Conservation (phyloP, 2,888 invertebrate species). For the Patella ulyssiponensis region DNA sequence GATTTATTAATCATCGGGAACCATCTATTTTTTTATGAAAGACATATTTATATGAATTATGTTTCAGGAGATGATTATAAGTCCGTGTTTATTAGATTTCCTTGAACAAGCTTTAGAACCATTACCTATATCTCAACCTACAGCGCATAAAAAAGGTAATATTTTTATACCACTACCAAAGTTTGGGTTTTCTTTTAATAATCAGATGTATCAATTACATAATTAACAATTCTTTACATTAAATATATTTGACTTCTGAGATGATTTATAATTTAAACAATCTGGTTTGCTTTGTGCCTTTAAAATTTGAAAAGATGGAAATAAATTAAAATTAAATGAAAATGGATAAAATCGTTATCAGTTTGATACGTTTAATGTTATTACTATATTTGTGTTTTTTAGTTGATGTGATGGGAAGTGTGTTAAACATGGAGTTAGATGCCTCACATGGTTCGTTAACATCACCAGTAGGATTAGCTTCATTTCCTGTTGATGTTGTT, state of each 20-base stretch:
- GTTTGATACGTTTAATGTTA: too few relatives aligned
- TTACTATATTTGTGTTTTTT: constrained; percentile 15
- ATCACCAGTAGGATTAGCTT: constrained; percentile 55
- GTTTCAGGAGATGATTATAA: constrained; percentile 89
- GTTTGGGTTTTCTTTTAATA: constrained; percentile 7
- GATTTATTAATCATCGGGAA: too few relatives aligned
- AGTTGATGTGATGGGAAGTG: constrained; percentile 52
- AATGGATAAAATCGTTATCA: too few relatives aligned
- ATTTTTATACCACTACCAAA: neutral
- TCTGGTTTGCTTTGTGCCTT: too few relatives aligned
- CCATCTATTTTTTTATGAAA: too few relatives aligned
- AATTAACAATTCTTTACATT: too few relatives aligned
- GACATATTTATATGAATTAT: neutral
- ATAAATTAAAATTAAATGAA: too few relatives aligned
- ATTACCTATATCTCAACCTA: constrained; percentile 78
- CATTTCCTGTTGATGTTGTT: constrained; percentile 98
- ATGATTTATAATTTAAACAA: too few relatives aligned
- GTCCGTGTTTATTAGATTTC: constrained; percentile 96
- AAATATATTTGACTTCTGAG: too few relatives aligned
- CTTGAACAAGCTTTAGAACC: constrained; percentile 97
- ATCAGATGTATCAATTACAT: too few relatives aligned
- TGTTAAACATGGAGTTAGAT: constrained; percentile 59
- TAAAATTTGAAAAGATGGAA: too few relatives aligned
- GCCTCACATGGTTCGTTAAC: constrained; percentile 59
- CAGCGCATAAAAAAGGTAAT: constrained; percentile 55